Evolutionary conservation across 1,140 invertebrate species (phyloP).

Genomic region (Anthonomus grandis): DNA sequence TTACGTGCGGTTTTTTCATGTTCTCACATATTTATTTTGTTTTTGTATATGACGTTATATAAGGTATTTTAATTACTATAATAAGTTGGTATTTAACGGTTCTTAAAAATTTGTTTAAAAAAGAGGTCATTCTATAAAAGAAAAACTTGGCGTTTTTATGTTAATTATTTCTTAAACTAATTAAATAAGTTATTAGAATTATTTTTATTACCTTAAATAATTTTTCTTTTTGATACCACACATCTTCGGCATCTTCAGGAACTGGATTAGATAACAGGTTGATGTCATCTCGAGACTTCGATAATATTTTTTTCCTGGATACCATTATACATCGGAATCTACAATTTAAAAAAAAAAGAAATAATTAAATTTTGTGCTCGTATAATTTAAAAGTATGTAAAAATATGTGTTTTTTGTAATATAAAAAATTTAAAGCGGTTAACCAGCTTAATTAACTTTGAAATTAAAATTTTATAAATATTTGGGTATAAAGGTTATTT

Average conservation of each 20-base stretch:
- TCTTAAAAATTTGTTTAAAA: too few species aligned
- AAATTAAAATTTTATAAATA: too few species aligned
- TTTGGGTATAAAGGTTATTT: too few species aligned
- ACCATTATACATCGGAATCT: conserved; percentile 53
- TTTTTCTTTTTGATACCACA: conserved; percentile 71
- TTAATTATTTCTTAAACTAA: background rate
- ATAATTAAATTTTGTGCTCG: too few species aligned
- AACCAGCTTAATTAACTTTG: too few species aligned
- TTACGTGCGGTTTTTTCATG: conserved; percentile 3
- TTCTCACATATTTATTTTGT: conserved; percentile 2
- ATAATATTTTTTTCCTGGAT: conserved; percentile 63
- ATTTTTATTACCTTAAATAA: conserved; percentile 46
- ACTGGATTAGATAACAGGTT: conserved; percentile 59
- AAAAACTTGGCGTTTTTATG: background rate
- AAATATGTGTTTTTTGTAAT: too few species aligned
- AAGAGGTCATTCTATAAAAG: background rate
- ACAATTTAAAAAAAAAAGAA: conserved; percentile 1
- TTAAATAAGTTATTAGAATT: background rate
- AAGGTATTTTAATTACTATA: too few species aligned
- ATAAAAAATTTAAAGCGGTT: too few species aligned
- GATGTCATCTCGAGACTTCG: conserved; percentile 59
- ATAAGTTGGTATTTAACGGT: too few species aligned
- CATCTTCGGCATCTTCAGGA: conserved; percentile 64
- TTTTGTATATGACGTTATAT: too few species aligned
- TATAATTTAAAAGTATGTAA: too few species aligned